Evolutionary conservation across 2,888 invertebrate genomes (phyloP).

Genomic region (Chymomyza caudatula): DNA sequence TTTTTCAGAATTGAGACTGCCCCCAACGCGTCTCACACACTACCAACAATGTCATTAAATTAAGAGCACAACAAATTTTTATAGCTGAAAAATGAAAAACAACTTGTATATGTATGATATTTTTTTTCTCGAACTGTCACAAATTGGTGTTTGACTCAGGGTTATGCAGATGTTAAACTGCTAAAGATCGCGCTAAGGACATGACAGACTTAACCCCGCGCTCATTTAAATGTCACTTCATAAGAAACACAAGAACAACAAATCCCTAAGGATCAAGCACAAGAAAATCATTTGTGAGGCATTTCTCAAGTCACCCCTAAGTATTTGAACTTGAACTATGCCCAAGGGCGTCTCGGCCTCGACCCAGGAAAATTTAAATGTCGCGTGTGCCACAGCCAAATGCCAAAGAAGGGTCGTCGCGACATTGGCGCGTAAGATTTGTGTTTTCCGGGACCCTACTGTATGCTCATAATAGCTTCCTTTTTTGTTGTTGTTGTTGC

Average conservation of each 20-base stretch:
- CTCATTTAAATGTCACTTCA: constrained; percentile 65
- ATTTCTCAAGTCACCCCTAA: constrained; percentile 15
- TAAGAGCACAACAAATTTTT: constrained; percentile 35
- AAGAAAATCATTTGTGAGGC: constrained; percentile 59
- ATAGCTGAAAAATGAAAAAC: constrained; percentile 33
- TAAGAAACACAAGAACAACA: constrained; percentile 34
- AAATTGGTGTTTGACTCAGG: constrained; percentile 52
- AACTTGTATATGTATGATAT: constrained; percentile 26
- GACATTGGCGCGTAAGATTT: constrained; percentile 66
- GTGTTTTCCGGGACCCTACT: constrained; percentile 49
- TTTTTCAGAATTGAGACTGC: not conserved
- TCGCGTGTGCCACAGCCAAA: constrained; percentile 52
- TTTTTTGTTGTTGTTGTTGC: constrained; percentile 22
- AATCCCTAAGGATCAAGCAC: constrained; percentile 55
- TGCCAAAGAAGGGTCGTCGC: constrained; percentile 54
- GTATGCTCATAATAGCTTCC: constrained; percentile 34
- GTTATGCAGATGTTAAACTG: constrained; percentile 60
- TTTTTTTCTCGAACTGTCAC: constrained; percentile 2
- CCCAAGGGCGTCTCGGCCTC: constrained; percentile 24
- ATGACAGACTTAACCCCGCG: constrained; percentile 8
- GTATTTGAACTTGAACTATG: constrained; percentile 26
- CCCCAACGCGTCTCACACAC: not conserved
- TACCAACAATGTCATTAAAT: not conserved
- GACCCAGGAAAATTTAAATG: constrained; percentile 24
- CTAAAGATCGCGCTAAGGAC: constrained; percentile 43